Conservation (phyloP, 1,140 invertebrate genomes). For the Dryas iulia region DNA sequence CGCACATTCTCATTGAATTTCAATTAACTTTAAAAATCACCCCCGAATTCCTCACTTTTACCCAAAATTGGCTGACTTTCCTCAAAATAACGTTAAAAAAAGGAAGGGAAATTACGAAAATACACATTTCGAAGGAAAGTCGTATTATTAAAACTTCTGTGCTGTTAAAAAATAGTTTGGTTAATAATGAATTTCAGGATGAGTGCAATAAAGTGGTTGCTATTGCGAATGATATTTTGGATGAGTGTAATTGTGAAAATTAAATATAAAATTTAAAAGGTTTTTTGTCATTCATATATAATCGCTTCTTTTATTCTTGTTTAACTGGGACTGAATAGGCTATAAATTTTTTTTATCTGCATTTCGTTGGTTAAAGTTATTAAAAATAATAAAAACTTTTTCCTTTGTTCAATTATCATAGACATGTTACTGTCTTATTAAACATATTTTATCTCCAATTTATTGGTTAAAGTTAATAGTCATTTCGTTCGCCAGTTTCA, state of each 20-base stretch:
- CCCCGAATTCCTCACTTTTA: constrained; percentile 61
- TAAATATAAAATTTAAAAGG: not conserved
- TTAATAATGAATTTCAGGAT: constrained; percentile 47
- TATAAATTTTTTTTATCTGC: too few species aligned
- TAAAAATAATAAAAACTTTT: too few species aligned
- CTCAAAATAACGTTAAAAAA: constrained; percentile 59
- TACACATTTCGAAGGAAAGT: constrained; percentile 49
- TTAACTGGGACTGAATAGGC: too few species aligned
- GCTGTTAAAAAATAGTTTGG: constrained; percentile 49
- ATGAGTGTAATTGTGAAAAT: constrained; percentile 35
- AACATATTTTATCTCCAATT: too few species aligned
- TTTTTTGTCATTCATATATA: not conserved
- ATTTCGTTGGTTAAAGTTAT: too few species aligned
- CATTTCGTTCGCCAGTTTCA: too few species aligned
- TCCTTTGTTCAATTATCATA: too few species aligned
- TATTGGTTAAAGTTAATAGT: too few species aligned
- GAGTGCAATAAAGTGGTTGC: constrained; percentile 39
- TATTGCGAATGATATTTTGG: constrained; percentile 55
- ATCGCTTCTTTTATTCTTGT: not conserved
- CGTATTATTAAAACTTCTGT: constrained; percentile 54
- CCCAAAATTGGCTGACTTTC: constrained; percentile 59
- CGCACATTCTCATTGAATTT: constrained; percentile 59
- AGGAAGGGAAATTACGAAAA: constrained; percentile 39
- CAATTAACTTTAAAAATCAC: constrained; percentile 59
- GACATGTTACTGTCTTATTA: too few species aligned